Conservation (phyloP, 2,797 vertebrate species). For the Anguilla pacifica region DNA sequence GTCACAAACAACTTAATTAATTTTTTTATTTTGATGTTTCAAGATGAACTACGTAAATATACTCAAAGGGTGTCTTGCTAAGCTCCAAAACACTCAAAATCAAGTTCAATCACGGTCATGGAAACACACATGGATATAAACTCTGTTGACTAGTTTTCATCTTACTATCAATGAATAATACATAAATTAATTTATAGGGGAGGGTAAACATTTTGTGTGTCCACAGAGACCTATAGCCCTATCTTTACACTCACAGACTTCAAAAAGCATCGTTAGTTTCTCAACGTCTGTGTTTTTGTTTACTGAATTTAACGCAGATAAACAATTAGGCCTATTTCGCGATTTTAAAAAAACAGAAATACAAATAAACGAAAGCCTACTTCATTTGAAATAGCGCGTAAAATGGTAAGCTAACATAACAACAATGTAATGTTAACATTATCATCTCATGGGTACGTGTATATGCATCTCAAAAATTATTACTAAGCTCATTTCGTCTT, state of each 20-base stretch:
- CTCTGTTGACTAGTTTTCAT: no score
- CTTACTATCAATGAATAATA: no score
- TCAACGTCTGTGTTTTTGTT: not conserved
- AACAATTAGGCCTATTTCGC: not conserved
- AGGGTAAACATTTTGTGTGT: not conserved
- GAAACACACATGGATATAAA: not conserved
- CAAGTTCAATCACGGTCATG: not conserved
- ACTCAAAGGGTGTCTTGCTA: not conserved
- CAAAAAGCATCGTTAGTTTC: not conserved
- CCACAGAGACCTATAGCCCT: not conserved
- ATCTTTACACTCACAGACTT: not conserved
- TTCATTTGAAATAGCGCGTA: not conserved
- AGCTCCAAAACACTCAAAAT: not conserved
- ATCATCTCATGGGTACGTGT: not conserved
- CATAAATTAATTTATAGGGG: not conserved
- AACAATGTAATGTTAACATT: not conserved
- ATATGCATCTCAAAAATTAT: not conserved
- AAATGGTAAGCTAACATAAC: not conserved
- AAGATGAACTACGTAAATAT: not conserved
- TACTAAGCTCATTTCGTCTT: not conserved
- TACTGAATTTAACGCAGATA: not conserved
- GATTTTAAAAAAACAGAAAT: not conserved
- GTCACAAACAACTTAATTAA: not conserved
- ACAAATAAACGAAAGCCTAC: not conserved
- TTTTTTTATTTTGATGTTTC: not conserved